These are phyloP conservation scores for Platyrinchus mystaceus DNA, from an alignment of 2,797 vertebrate species.

Conservation along the genomic window DNA sequence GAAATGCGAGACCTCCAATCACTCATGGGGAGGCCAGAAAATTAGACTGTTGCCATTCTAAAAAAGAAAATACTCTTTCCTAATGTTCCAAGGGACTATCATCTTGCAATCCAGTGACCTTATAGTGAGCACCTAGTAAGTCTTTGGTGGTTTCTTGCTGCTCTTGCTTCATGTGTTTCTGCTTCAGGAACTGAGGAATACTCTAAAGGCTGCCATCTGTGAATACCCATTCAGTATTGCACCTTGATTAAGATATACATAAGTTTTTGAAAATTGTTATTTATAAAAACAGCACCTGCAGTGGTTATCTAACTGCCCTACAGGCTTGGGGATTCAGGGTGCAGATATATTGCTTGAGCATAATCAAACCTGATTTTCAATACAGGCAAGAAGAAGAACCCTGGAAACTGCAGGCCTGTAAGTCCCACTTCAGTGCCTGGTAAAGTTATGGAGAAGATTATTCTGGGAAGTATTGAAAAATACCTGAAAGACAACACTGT, in stretches of 20 bases:
- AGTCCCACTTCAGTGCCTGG: neutral
- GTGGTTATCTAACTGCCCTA: neutral
- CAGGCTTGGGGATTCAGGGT: neutral
- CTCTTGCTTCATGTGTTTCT: neutral
- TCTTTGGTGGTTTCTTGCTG: neutral
- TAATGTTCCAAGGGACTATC: neutral
- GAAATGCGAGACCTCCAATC: conserved; percentile 35
- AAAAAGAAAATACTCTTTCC: neutral
- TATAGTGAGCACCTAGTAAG: neutral
- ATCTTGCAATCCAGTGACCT: neutral
- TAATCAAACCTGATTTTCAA: neutral
- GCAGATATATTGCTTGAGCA: neutral
- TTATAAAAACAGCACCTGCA: neutral
- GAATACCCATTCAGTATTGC: neutral
- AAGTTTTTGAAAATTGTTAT: neutral
- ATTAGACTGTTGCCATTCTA: neutral
- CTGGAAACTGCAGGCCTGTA: neutral
- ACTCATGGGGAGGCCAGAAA: neutral
- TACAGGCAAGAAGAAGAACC: neutral
- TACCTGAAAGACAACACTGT: neutral
- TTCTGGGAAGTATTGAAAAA: neutral
- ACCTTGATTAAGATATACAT: neutral
- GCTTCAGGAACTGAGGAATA: neutral
- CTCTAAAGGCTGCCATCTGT: neutral
- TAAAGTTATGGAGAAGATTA: neutral